A percentile compares a stretch with the other conserved stretches of the same genome.
Evolutionary conservation across 2,113 vertebrate species (phyloP).

Genomic region (Vulpes ferrilata): DNA sequence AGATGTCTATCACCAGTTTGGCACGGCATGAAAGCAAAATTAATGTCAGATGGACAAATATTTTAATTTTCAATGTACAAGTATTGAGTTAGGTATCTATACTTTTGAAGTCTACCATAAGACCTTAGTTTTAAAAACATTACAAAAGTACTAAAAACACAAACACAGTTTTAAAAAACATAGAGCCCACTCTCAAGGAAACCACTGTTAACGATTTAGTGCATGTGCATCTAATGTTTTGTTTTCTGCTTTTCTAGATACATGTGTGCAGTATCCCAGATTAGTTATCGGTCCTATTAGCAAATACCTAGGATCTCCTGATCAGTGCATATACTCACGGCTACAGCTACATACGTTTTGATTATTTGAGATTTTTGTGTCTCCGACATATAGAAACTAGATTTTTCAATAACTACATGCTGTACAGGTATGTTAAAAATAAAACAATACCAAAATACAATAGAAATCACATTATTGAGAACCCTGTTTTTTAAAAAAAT

Average conservation of each 20-base stretch:
- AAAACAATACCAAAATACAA: background rate
- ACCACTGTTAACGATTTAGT: background rate
- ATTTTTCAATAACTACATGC: background rate
- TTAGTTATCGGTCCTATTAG: background rate
- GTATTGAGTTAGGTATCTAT: background rate
- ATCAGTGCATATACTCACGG: background rate
- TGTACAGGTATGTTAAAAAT: background rate
- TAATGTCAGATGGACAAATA: background rate
- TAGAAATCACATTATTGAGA: background rate
- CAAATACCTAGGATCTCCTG: background rate
- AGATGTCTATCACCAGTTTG: background rate
- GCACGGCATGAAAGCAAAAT: background rate
- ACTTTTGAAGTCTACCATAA: background rate
- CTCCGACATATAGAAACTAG: background rate
- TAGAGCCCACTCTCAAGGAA: background rate
- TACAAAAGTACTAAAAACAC: background rate
- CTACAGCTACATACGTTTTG: background rate
- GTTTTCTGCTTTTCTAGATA: background rate
- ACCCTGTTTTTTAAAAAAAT: conserved; percentile 4
- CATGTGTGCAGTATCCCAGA: too few species aligned
- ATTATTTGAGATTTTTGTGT: background rate
- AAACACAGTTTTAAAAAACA: background rate
- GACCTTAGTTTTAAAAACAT: background rate
- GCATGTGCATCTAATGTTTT: background rate
- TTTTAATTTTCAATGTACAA: background rate